Percentiles rank a stretch among this genome's conserved stretches.
Conservation (phyloP, 2,888 invertebrate genomes). For the Phaedon cochleariae region DNA sequence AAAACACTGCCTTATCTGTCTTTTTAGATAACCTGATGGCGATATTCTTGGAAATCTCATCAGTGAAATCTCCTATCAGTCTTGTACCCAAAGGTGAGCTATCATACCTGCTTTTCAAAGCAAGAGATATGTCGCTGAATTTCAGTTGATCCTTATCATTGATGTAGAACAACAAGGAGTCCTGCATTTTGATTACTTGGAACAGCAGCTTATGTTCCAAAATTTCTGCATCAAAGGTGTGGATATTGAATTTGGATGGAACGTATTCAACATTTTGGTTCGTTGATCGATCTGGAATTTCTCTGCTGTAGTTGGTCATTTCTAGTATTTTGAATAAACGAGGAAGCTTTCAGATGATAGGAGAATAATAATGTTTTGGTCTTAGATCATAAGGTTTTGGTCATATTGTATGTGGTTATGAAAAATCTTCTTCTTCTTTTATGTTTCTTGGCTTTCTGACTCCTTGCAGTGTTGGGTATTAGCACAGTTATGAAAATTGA, state of each 20-base stretch:
- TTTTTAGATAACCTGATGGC: slow-evolving; percentile 57
- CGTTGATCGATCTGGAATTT: not conserved
- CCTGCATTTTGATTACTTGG: slow-evolving; percentile 61
- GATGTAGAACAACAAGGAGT: slow-evolving; percentile 62
- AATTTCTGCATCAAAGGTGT: slow-evolving; percentile 46
- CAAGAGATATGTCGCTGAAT: slow-evolving; percentile 59
- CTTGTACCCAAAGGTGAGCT: slow-evolving; percentile 55
- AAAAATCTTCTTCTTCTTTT: too few species aligned
- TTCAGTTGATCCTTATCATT: slow-evolving; percentile 56
- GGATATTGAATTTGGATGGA: slow-evolving; percentile 5
- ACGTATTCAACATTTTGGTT: slow-evolving; percentile 1
- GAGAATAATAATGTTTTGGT: too few species aligned
- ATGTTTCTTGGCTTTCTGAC: too few species aligned
- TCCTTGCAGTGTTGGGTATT: too few species aligned
- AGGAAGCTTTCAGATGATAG: too few species aligned
- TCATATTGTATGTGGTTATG: too few species aligned
- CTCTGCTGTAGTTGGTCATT: not conserved
- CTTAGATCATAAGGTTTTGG: too few species aligned
- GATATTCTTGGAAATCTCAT: slow-evolving; percentile 45
- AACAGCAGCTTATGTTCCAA: slow-evolving; percentile 56
- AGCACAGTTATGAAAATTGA: too few species aligned
- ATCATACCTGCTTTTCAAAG: slow-evolving; percentile 52
- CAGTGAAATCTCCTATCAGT: slow-evolving; percentile 58
- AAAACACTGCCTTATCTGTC: slow-evolving; percentile 61
- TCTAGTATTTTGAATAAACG: not conserved